A percentile compares a stretch with the other conserved stretches of the same genome.
Evolutionary conservation across 2,113 vertebrate species (phyloP).

Genomic region (Pterocles burchelli): DNA sequence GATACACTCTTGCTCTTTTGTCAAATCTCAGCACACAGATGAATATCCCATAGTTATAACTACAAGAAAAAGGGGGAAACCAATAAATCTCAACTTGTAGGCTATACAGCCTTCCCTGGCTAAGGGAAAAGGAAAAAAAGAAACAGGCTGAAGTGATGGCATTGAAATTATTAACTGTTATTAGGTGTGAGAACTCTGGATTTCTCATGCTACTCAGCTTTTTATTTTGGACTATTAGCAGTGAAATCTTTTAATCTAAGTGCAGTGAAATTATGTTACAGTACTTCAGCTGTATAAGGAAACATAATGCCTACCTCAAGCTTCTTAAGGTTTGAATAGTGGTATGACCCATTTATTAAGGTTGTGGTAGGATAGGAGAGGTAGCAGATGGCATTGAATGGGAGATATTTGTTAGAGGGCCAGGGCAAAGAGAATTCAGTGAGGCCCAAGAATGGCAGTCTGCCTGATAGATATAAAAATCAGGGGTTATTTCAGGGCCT

Average conservation of each 20-base stretch:
- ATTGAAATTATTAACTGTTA: not conserved
- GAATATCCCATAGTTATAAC: not conserved
- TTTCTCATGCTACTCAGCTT: not conserved
- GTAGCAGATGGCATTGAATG: not conserved
- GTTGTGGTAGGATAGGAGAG: not conserved
- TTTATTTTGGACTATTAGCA: not conserved
- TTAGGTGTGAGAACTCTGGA: not conserved
- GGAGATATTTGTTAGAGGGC: not conserved
- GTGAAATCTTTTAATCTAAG: not conserved
- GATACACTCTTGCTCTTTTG: not conserved
- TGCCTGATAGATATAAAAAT: fast-evolving
- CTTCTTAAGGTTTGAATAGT: not conserved
- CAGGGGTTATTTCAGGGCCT: not conserved
- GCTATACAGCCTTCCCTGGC: not conserved
- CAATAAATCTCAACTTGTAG: not conserved
- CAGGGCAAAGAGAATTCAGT: not conserved
- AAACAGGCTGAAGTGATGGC: not conserved
- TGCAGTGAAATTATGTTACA: too few relatives aligned
- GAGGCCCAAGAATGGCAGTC: not conserved
- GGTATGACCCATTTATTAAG: too few relatives aligned
- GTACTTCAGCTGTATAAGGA: not conserved
- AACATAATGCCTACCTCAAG: not conserved
- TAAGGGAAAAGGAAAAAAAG: not conserved
- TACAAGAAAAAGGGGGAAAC: not conserved
- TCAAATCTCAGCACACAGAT: not conserved